Percentiles rank a stretch among this genome's conserved stretches.
Conservation (phyloP, 2,113 vertebrate species). For the Nannobrachium achirus region DNA sequence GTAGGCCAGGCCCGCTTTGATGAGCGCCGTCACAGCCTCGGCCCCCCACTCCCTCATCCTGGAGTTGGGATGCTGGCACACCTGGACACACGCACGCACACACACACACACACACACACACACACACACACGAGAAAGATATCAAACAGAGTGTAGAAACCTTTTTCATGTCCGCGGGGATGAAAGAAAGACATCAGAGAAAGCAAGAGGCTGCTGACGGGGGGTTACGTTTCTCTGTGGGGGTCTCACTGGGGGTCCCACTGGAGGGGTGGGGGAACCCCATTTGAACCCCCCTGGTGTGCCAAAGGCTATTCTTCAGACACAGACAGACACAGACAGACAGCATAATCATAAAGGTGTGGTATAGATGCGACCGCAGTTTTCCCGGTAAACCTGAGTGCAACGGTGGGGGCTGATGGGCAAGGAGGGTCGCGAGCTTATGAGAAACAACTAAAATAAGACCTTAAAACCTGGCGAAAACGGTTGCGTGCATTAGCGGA, state of each 20-base stretch:
- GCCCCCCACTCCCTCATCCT: conserved; percentile 99
- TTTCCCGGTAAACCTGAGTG: too few species aligned
- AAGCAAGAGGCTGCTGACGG: conserved; percentile 23
- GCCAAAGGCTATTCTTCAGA: too few species aligned
- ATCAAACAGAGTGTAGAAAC: neutral
- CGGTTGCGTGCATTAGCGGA: too few species aligned
- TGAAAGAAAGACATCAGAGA: conserved; percentile 24
- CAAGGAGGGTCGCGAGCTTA: too few species aligned
- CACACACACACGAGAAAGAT: neutral
- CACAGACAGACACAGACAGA: conserved; percentile 21
- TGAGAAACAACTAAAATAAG: too few species aligned
- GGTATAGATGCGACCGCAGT: conserved; percentile 27
- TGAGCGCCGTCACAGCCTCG: conserved; percentile 94
- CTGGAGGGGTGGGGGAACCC: conserved; percentile 21
- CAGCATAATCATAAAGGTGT: conserved; percentile 35
- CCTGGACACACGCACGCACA: conserved; percentile 78
- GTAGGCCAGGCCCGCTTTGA: conserved; percentile 94
- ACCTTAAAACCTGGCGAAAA: too few species aligned
- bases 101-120: conserved; percentile 52
- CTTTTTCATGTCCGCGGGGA: neutral
- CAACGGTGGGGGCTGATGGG: too few species aligned
- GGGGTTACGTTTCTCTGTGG: conserved; percentile 34
- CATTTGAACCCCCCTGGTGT: too few species aligned
- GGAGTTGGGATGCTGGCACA: conserved; percentile 97
- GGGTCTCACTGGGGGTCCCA: conserved; percentile 31